Evolutionary conservation across 2,888 invertebrate genomes (phyloP).

Genomic region (Parochlus steinenii): DNA sequence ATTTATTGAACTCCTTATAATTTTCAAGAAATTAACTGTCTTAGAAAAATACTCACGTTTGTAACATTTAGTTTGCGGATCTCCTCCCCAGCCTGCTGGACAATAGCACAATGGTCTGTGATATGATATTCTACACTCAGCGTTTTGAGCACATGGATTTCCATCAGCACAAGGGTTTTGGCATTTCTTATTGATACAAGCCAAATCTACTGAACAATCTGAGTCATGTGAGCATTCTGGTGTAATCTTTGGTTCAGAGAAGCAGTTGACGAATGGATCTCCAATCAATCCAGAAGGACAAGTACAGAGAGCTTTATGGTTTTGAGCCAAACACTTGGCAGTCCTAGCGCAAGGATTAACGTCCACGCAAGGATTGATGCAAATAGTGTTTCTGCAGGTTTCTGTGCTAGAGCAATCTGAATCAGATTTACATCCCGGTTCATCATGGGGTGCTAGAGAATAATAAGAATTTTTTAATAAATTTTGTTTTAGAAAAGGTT

Average conservation of each 20-base stretch:
- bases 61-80: constrained; percentile 70
- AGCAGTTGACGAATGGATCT: constrained; percentile 67
- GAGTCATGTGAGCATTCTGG: constrained; percentile 56
- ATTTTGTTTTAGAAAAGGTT: constrained; percentile 1
- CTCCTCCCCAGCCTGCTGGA: constrained; percentile 71
- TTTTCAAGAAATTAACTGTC: not conserved
- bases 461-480: constrained; percentile 12
- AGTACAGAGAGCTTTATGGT: constrained; percentile 60
- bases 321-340: constrained; percentile 57
- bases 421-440: constrained; percentile 50
- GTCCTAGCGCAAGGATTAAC: constrained; percentile 56
- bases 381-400: constrained; percentile 52
- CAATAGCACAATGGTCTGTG: constrained; percentile 75
- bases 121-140: constrained; percentile 57
- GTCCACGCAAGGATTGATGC: constrained; percentile 55
- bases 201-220: constrained; percentile 59
- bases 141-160: constrained; percentile 65
- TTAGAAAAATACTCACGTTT: constrained; percentile 49
- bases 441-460: too few species aligned
- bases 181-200: constrained; percentile 65
- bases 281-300: constrained; percentile 60
- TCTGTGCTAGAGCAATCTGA: constrained; percentile 55
- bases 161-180: constrained; percentile 61
- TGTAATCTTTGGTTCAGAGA: constrained; percentile 32
- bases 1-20: constrained; percentile 11